phyloP scores from a whole-genome alignment of 2,797 vertebrate species.

The Amniataba percoides region DNA sequence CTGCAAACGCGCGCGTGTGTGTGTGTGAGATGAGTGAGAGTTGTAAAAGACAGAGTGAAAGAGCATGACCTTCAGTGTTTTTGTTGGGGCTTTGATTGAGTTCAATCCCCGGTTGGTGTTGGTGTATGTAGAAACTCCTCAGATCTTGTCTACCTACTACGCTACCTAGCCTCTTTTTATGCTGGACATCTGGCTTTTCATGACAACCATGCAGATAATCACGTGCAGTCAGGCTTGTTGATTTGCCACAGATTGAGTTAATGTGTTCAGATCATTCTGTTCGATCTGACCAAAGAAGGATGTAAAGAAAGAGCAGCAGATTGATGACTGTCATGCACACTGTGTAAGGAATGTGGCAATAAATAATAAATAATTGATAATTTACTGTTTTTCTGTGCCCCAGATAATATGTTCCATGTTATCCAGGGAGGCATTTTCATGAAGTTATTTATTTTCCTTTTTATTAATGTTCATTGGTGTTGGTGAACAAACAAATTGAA shows the following conservation, averaged over 20 bases:
- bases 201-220: conserved; percentile 55
- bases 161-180: conserved; percentile 44
- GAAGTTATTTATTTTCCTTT: not conserved
- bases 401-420: conserved; percentile 1
- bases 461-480: not conserved
- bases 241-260: conserved; percentile 45
- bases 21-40: conserved; percentile 42
- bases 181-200: conserved; percentile 58
- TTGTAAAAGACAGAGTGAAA: conserved; percentile 22
- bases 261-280: conserved; percentile 29
- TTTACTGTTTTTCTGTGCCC: conserved; percentile 36
- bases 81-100: conserved; percentile 21
- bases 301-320: conserved; percentile 14
- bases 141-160: conserved; percentile 30
- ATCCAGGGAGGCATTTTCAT: not conserved
- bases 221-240: conserved; percentile 42
- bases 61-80: conserved; percentile 39
- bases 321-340: conserved; percentile 54
- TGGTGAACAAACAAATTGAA: not conserved
- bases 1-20: conserved; percentile 55
- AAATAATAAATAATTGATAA: conserved; percentile 51
- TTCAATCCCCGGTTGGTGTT: conserved; percentile 37
- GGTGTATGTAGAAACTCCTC: conserved; percentile 42
- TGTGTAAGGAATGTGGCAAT: conserved; percentile 70
- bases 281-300: conserved; percentile 41